Evolutionary conservation across 2,113 vertebrate species (phyloP).

Genomic region (Blennius ocellaris): DNA sequence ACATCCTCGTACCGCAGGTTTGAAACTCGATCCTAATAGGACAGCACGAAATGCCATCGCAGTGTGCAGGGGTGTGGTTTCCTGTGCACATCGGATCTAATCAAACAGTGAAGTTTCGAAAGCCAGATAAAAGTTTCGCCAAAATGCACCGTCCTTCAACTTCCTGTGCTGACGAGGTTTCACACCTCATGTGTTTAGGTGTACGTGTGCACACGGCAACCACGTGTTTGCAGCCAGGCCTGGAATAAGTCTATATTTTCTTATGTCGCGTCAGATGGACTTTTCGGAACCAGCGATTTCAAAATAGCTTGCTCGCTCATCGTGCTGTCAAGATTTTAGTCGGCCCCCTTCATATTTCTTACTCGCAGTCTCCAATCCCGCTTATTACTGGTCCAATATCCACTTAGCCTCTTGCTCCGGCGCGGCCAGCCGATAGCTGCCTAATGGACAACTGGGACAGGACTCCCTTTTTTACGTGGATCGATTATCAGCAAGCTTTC

Average conservation of each 20-base stretch:
- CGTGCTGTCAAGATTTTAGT: constrained; percentile 27
- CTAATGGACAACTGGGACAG: no score
- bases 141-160: constrained; percentile 6
- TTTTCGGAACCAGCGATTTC: constrained; percentile 4
- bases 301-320: constrained; percentile 23
- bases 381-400: no score
- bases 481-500: no score
- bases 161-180: constrained; percentile 61
- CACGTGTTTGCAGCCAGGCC: constrained; percentile 34
- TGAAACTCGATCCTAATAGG: constrained; percentile 34
- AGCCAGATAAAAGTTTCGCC: constrained; percentile 8
- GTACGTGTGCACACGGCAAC: constrained; percentile 15
- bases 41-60: background rate
- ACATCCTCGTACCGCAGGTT: constrained; percentile 66
- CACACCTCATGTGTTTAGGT: constrained; percentile 39
- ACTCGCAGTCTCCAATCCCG: no score
- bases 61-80: background rate
- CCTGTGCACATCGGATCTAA: background rate
- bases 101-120: constrained; percentile 2
- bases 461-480: no score
- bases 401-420: no score
- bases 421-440: no score
- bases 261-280: background rate
- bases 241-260: constrained; percentile 8
- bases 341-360: background rate